phyloP scores from a whole-genome alignment of 2,888 invertebrate species.

The Schrankia costaestrigalis region DNA sequence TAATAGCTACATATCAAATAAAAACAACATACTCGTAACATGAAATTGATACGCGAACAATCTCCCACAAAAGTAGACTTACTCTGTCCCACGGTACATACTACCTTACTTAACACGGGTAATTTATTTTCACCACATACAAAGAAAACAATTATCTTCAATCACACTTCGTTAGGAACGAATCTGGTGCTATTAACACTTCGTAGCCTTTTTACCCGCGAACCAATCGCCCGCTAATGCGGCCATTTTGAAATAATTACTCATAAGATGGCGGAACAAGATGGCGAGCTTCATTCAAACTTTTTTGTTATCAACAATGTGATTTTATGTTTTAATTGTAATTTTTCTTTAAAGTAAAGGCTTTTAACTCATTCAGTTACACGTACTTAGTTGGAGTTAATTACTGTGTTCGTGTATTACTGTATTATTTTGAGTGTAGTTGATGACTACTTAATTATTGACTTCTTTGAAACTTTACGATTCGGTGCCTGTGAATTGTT shows the following conservation, averaged over 20 bases:
- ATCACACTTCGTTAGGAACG: conserved; percentile 65
- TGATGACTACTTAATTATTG: conserved; percentile 3
- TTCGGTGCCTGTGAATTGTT: conserved; percentile 3
- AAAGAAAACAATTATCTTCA: conserved; percentile 54
- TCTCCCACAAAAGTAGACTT: conserved; percentile 10
- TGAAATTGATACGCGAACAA: conserved; percentile 29
- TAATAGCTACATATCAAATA: conserved; percentile 3
- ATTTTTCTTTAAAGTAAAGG: conserved; percentile 18
- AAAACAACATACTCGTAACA: conserved; percentile 2
- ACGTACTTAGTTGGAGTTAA: conserved; percentile 11
- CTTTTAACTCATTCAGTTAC: conserved; percentile 22
- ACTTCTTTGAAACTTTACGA: conserved; percentile 2
- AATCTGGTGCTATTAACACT: conserved; percentile 71
- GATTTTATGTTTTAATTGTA: conserved; percentile 36
- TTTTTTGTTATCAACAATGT: conserved; percentile 44
- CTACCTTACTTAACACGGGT: conserved; percentile 14
- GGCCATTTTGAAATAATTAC: conserved; percentile 68
- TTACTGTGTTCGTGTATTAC: background rate
- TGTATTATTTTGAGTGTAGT: background rate
- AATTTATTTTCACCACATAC: conserved; percentile 38
- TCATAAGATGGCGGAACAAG: conserved; percentile 60
- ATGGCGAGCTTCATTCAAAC: conserved; percentile 53
- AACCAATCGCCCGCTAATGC: conserved; percentile 50
- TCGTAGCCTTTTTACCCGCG: conserved; percentile 57
- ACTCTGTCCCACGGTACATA: conserved; percentile 33